Evolutionary conservation across 2,888 invertebrate species (phyloP), one percentile per base, ranked within the genome.

Genomic region (Ennomos erosarius): DNA sequence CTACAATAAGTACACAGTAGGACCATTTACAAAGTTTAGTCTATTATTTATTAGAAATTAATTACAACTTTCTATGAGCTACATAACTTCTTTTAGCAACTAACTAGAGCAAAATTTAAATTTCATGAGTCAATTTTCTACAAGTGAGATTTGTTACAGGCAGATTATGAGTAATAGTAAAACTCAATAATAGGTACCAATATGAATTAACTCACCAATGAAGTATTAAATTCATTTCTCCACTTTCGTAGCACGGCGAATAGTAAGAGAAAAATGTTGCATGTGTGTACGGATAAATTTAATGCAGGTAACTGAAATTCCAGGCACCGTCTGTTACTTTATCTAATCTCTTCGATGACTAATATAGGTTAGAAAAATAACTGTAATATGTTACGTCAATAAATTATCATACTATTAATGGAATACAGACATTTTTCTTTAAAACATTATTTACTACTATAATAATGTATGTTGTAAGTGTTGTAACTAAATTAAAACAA

Each of bases 321-420:
- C 70, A 74, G 75, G 68, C 71, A 75, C 80, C 78, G 81, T 79
- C 78, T 81, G 80, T 82, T 85, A 82, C 74, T 81, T 79, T 73
- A 82, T 74, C 75, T 76, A 64, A 64, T 73, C 69, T 74, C 65
- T 74, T 74, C 74, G 79, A 83, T 81, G 78, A 82, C 69, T 78
- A 75, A 70, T 75, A 52, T 84, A 88, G 90, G 90, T 90, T 89
- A 90, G 84, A 84, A 87, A 85, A 84, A 85, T 84, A 83, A 81
- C 75, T 78, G 73, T 76, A 74, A 65, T 66, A 68, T 58, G 61
- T 67, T 65, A 65, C 43, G 51, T 59, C 42, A 55, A 58, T 62
- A 62, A 55, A 62, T 61, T 65, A 62, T 54, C 49, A 43, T 61
- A 52, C 64, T 65, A 56, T 11, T 42, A 55, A 46, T 50, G 49